Percentiles rank a stretch among this genome's conserved stretches.
These are phyloP conservation scores for Trichomalopsis sarcophagae DNA, from an alignment of 1,140 invertebrate species.

Conservation along the genomic window DNA sequence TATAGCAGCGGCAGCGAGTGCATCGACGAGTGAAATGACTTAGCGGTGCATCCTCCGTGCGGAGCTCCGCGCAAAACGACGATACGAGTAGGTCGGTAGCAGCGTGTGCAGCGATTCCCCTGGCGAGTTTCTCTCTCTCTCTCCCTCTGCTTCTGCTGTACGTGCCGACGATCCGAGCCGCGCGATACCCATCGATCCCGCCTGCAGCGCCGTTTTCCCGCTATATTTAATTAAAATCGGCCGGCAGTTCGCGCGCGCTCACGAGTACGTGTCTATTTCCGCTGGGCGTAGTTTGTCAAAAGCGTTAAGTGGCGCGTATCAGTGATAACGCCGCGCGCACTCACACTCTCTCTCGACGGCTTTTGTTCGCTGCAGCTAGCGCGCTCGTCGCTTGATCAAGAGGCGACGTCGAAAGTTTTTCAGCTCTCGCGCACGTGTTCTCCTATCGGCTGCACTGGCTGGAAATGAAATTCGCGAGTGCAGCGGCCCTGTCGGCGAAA, in stretches of 20 bases:
- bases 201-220: slow-evolving; percentile 14
- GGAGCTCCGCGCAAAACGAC: not conserved
- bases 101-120: not conserved
- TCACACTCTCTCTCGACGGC: not conserved
- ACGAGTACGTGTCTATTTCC: slow-evolving; percentile 35
- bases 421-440: not conserved
- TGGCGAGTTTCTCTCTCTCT: not conserved
- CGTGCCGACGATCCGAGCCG: slow-evolving; percentile 2
- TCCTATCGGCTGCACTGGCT: not conserved
- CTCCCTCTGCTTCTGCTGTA: not conserved
- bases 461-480: slow-evolving; percentile 10
- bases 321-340: not conserved
- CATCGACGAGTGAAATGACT: slow-evolving; percentile 22
- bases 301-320: slow-evolving; percentile 43
- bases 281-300: slow-evolving; percentile 42
- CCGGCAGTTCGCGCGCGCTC: not conserved
- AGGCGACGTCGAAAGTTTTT: slow-evolving; percentile 6
- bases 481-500: not conserved
- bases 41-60: slow-evolving; percentile 25
- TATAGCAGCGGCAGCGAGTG: not conserved
- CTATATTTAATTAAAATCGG: slow-evolving; percentile 47
- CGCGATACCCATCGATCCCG: slow-evolving; percentile 8
- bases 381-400: slow-evolving; percentile 20
- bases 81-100: not conserved
- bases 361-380: not conserved